Percentiles rank a stretch among this genome's conserved stretches.
Conservation (phyloP, 2,113 vertebrate genomes). For the Tenebrosternarchus preto region DNA sequence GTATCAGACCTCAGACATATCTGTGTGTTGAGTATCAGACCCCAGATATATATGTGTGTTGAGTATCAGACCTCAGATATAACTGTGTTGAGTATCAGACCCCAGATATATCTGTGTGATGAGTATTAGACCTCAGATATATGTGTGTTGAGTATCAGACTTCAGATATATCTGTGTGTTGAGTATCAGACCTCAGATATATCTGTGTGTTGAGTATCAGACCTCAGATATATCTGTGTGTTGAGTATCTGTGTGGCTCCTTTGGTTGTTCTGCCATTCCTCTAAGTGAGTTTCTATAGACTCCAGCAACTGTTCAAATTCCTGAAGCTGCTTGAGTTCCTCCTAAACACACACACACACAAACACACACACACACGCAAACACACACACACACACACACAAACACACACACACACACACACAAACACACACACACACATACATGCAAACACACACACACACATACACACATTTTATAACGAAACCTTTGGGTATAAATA, state of each 20-base stretch:
- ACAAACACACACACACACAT: too few species aligned
- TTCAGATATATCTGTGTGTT: background rate
- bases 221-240: constrained; percentile 57
- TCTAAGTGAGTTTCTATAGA: constrained; percentile 75
- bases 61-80: too few species aligned
- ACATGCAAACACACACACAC: too few species aligned
- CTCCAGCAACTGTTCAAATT: constrained; percentile 73
- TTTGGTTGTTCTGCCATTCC: constrained; percentile 71
- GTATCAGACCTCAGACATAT: background rate
- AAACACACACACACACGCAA: constrained; percentile 12
- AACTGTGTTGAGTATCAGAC: too few species aligned
- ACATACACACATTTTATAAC: too few species aligned
- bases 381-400: too few species aligned
- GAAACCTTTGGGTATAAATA: too few species aligned
- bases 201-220: constrained; percentile 29
- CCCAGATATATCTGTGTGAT: too few species aligned
- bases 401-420: too few species aligned
- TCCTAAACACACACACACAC: constrained; percentile 60
- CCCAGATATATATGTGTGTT: background rate
- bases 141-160: too few species aligned
- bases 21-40: background rate
- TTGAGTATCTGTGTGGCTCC: constrained; percentile 55
- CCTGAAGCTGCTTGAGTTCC: constrained; percentile 72
- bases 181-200: background rate
- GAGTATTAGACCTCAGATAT: too few species aligned